Evolutionary conservation across 1,140 invertebrate genomes (phyloP).

Genomic region (Hycleus phaleratus): DNA sequence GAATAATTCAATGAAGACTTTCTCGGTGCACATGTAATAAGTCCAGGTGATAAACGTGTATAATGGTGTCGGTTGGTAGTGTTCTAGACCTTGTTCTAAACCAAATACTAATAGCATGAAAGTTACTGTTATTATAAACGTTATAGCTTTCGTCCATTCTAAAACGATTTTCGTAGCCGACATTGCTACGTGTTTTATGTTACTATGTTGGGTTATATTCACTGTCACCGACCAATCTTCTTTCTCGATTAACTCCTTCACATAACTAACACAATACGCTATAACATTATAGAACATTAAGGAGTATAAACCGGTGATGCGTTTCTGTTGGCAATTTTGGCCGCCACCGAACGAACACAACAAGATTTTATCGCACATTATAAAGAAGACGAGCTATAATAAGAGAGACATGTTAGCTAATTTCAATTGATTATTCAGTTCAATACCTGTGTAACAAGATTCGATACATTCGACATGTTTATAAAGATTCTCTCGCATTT

Average conservation of each 20-base stretch:
- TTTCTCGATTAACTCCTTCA: conserved; percentile 62
- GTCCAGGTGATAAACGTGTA: conserved; percentile 59
- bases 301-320: conserved; percentile 62
- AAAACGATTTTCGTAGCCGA: conserved; percentile 71
- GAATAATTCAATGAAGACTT: conserved; percentile 58
- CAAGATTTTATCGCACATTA: conserved; percentile 56
- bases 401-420: conserved; percentile 11
- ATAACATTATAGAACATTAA: conserved; percentile 76
- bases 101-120: conserved; percentile 68
- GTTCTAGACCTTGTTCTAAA: conserved; percentile 63
- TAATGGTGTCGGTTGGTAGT: conserved; percentile 58
- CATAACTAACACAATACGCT: conserved; percentile 66
- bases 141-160: conserved; percentile 75
- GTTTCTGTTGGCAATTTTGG: conserved; percentile 46
- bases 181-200: conserved; percentile 71
- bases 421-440: neutral
- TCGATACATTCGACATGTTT: conserved; percentile 58
- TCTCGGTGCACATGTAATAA: conserved; percentile 68
- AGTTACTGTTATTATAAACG: conserved; percentile 70
- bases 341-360: conserved; percentile 38
- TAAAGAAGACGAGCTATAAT: conserved; percentile 63
- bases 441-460: conserved; percentile 56
- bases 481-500: conserved; percentile 54
- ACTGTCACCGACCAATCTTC: conserved; percentile 70
- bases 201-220: conserved; percentile 61